These are phyloP conservation scores for Coremacera marginata DNA, from an alignment of 2,888 invertebrate species.

Conservation along the genomic window DNA sequence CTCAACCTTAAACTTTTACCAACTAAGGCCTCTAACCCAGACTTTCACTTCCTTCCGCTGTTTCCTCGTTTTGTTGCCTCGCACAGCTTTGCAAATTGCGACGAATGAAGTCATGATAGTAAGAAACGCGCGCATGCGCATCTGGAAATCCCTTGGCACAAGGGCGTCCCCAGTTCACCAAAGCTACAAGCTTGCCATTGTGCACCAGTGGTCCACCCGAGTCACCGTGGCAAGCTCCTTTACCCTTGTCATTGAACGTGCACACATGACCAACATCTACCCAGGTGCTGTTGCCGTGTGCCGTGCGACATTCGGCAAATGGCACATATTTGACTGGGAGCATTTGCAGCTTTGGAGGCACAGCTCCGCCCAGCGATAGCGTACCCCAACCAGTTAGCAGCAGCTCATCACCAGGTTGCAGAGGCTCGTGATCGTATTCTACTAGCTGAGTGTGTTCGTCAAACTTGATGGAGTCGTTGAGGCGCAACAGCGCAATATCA, in stretches of 20 bases:
- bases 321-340: constrained; percentile 73
- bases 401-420: constrained; percentile 70
- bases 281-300: constrained; percentile 69
- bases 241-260: constrained; percentile 72
- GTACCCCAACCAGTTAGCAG: constrained; percentile 77
- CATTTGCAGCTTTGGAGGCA: constrained; percentile 73
- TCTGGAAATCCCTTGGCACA: constrained; percentile 66
- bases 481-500: constrained; percentile 78
- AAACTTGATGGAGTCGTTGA: constrained; percentile 72
- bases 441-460: constrained; percentile 72
- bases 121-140: constrained; percentile 64
- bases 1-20: no score
- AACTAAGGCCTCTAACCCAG: no score
- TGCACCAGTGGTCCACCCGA: constrained; percentile 65
- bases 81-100: constrained; percentile 52
- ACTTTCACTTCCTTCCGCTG: background rate
- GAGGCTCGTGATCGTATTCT: constrained; percentile 65
- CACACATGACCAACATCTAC: constrained; percentile 74
- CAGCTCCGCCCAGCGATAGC: constrained; percentile 69
- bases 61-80: background rate
- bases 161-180: constrained; percentile 67
- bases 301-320: constrained; percentile 71
- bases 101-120: constrained; percentile 66
- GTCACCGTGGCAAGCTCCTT: constrained; percentile 70
- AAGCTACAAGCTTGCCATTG: constrained; percentile 60